A percentile compares a stretch with the other conserved stretches of the same genome.
These are phyloP conservation scores for Engraulis encrasicolus DNA, from an alignment of 2,113 vertebrate species.

Conservation along the genomic window DNA sequence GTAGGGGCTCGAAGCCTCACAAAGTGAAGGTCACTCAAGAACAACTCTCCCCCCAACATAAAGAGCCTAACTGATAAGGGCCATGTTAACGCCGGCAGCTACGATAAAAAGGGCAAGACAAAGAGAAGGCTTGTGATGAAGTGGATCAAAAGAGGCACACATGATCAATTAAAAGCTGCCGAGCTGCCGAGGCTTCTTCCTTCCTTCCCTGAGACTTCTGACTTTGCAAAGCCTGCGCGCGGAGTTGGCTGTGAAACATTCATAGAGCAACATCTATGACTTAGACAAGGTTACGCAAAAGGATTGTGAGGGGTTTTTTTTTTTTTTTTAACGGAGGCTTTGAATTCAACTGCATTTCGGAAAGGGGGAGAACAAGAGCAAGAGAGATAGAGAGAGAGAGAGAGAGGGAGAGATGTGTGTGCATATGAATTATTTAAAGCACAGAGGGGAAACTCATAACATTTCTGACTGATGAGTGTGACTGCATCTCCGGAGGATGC, in stretches of 20 bases:
- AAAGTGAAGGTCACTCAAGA: constrained; percentile 66
- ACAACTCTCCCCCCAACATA: constrained; percentile 53
- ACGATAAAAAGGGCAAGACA: neutral
- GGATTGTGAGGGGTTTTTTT: neutral
- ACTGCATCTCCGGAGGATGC: constrained; percentile 7
- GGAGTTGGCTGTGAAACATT: constrained; percentile 13
- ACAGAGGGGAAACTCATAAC: constrained; percentile 9
- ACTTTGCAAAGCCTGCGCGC: neutral
- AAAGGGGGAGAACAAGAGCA: too few relatives aligned
- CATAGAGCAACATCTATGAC: neutral
- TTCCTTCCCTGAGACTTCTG: neutral
- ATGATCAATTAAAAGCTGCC: neutral
- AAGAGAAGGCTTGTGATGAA: neutral
- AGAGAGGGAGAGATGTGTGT: neutral
- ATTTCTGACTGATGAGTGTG: neutral
- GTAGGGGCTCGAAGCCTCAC: constrained; percentile 51
- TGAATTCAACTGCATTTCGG: neutral
- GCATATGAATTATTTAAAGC: constrained; percentile 28
- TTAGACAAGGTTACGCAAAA: constrained; percentile 17
- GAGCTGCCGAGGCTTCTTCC: too few relatives aligned
- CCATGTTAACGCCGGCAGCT: constrained; percentile 36
- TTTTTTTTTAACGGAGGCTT: constrained; percentile 9
- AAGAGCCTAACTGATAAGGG: constrained; percentile 56
- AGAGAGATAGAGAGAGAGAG: neutral
- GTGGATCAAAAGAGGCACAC: neutral